These are phyloP conservation scores for Bungarus multicinctus DNA, from an alignment of 2,113 vertebrate species.

Conservation along the genomic window DNA sequence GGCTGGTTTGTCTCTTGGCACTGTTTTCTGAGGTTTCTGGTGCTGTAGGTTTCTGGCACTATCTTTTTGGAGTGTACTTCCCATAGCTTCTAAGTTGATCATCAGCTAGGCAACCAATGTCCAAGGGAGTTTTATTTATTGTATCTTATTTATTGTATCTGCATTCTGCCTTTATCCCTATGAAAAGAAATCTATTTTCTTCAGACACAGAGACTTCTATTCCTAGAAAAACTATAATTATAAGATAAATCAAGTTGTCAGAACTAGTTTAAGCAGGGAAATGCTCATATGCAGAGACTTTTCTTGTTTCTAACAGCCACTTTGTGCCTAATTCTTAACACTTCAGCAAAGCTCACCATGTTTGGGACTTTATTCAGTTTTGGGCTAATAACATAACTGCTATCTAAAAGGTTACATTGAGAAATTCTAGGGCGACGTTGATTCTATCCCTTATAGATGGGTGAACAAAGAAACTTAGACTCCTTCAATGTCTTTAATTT, in stretches of 20 bases:
- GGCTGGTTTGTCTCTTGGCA: too few species aligned
- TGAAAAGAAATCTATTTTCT: background rate
- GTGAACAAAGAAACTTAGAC: background rate
- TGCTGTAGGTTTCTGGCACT: too few species aligned
- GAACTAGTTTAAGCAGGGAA: background rate
- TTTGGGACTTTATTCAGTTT: background rate
- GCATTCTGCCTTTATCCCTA: background rate
- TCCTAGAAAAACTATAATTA: background rate
- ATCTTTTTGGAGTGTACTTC: too few species aligned
- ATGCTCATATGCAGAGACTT: background rate
- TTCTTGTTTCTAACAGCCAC: background rate
- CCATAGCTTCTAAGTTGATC: background rate
- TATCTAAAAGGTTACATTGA: background rate
- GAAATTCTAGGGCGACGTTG: background rate
- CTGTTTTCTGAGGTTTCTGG: too few species aligned
- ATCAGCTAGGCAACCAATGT: background rate
- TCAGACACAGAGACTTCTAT: background rate
- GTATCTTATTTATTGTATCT: background rate
- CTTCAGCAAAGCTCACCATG: background rate
- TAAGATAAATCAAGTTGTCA: background rate
- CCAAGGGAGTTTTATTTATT: background rate
- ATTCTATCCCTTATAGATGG: slow-evolving; percentile 12
- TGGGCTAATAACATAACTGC: background rate
- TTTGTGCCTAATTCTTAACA: background rate
- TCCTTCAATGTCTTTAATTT: slow-evolving; percentile 15